phyloP scores from a whole-genome alignment of 1,140 invertebrate genomes.

The Matsumurasca onukii region DNA sequence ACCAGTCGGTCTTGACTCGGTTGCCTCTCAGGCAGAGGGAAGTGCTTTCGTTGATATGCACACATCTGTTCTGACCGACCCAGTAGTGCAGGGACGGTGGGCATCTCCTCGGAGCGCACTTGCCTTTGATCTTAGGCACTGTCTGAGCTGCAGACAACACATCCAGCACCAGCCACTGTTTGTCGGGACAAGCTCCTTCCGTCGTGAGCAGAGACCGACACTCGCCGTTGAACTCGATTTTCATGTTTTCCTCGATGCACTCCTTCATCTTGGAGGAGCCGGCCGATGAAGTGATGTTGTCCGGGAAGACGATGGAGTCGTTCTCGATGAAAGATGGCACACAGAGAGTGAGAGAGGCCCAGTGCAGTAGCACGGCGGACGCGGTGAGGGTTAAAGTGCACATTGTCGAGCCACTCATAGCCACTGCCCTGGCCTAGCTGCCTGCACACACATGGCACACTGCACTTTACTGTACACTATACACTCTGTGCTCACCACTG shows the following conservation, averaged over 20 bases:
- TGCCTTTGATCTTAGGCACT: not conserved
- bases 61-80: conserved; percentile 9
- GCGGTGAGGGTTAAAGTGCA: too few species aligned
- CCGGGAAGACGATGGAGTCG: conserved; percentile 15
- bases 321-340: conserved; percentile 11
- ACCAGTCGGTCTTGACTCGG: not conserved
- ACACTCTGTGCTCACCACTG: not conserved
- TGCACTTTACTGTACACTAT: not conserved
- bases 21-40: conserved; percentile 10
- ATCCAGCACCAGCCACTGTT: conserved; percentile 33
- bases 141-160: not conserved
- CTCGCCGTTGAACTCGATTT: conserved; percentile 15
- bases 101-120: conserved; percentile 22
- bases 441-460: not conserved
- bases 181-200: conserved; percentile 8
- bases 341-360: not conserved
- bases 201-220: conserved; percentile 22
- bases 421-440: not conserved
- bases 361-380: not conserved
- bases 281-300: not conserved
- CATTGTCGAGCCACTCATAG: too few species aligned
- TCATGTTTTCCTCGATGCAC: conserved; percentile 5
- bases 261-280: not conserved
- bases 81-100: conserved; percentile 18
- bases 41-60: not conserved